Evolutionary conservation across 2,888 invertebrate genomes (phyloP).

Genomic region (Strigamia crassipes): DNA sequence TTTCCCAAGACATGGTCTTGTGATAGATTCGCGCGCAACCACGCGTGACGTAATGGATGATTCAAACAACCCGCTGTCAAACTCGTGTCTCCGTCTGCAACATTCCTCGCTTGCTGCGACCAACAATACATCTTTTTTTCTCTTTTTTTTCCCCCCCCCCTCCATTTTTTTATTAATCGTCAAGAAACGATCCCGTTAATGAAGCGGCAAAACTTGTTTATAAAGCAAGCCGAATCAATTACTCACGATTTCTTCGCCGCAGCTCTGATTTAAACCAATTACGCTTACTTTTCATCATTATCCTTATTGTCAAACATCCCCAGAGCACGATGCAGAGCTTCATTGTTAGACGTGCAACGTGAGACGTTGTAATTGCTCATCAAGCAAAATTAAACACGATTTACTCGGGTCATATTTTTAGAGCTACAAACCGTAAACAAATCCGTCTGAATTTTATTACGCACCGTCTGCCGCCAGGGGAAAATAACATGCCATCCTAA

Average conservation of each 20-base stretch:
- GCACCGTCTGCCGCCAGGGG: too few relatives aligned
- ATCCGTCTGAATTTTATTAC: not conserved
- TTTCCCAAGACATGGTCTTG: conserved; percentile 16
- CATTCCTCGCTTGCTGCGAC: not conserved
- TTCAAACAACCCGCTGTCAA: conserved; percentile 16
- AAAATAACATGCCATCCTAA: too few relatives aligned
- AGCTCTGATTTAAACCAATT: conserved; percentile 15
- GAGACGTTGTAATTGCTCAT: not conserved
- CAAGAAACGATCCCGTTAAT: not conserved
- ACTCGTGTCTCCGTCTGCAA: not conserved
- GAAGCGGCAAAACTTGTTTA: not conserved
- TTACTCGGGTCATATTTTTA: too few relatives aligned
- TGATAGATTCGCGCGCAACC: conserved; percentile 21
- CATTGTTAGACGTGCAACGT: not conserved
- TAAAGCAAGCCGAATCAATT: not conserved
- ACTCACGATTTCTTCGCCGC: not conserved
- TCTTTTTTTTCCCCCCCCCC: not conserved
- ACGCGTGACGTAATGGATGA: conserved; percentile 11
- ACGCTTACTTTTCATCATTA: not conserved
- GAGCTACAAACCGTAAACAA: not conserved
- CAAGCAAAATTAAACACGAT: not conserved
- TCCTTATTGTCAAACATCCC: not conserved
- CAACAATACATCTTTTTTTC: not conserved
- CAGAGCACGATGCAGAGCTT: not conserved
- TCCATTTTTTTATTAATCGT: not conserved